A percentile compares a stretch with the other conserved stretches of the same genome.
These are phyloP conservation scores for Malurus alboscapulatus DNA, from an alignment of 2,113 vertebrate species.

Conservation along the genomic window DNA sequence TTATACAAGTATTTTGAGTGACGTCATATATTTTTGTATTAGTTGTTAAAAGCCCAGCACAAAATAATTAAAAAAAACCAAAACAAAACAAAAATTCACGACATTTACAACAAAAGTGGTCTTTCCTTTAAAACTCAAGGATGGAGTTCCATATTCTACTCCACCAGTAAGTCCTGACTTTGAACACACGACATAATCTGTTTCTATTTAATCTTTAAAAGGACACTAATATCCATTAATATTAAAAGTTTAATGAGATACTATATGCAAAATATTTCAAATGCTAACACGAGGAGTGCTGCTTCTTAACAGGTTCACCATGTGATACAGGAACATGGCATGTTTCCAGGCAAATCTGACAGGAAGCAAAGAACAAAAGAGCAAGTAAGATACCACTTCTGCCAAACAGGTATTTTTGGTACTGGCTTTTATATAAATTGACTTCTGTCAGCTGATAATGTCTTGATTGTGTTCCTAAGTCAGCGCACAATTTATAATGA, in stretches of 20 bases:
- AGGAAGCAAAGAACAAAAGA: background rate
- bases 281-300: background rate
- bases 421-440: background rate
- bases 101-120: background rate
- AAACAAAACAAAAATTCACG: background rate
- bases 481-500: background rate
- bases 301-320: background rate
- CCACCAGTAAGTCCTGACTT: background rate
- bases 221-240: background rate
- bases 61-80: background rate
- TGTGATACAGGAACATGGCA: background rate
- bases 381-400: background rate
- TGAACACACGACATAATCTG: background rate
- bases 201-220: background rate
- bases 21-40: background rate
- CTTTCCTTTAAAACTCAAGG: background rate
- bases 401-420: background rate
- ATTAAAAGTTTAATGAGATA: background rate
- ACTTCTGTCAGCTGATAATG: background rate
- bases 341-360: background rate
- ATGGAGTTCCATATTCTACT: background rate
- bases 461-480: background rate
- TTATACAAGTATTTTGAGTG: constrained; percentile 6
- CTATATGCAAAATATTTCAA: background rate
- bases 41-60: background rate